These are phyloP conservation scores for Sialia sialis DNA, from an alignment of 2,113 vertebrate genomes.

Conservation along the genomic window DNA sequence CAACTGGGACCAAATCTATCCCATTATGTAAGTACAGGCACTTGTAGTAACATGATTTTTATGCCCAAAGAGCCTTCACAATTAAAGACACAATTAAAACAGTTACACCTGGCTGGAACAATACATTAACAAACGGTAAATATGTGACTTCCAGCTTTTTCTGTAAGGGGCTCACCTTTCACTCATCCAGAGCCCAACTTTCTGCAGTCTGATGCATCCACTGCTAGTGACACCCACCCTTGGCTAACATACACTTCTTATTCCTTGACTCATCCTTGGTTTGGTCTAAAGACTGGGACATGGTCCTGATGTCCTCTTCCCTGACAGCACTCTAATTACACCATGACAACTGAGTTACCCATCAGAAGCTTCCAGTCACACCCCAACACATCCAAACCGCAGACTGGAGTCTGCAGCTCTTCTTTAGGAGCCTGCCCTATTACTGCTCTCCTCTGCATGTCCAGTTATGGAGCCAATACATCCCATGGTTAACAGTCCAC, in stretches of 20 bases:
- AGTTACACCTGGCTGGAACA: neutral
- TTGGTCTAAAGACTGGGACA: neutral
- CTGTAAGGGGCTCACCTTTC: neutral
- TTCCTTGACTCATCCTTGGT: neutral
- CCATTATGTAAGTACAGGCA: neutral
- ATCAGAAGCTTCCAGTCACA: neutral
- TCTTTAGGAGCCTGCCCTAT: neutral
- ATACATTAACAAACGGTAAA: neutral
- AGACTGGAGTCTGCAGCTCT: neutral
- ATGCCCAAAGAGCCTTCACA: neutral
- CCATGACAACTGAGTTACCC: neutral
- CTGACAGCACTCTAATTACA: neutral
- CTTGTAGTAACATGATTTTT: neutral
- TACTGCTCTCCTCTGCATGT: neutral
- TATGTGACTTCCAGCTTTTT: neutral
- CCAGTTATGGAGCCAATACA: neutral
- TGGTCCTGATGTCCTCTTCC: neutral
- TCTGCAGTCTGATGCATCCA: neutral
- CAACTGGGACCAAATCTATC: neutral
- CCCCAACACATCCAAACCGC: neutral
- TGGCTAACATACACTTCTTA: neutral
- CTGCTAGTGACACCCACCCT: neutral
- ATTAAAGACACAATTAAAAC: neutral
- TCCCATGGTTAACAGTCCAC: neutral
- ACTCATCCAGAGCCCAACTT: neutral